Conservation (phyloP, 2,113 vertebrate genomes). For the Clarias batrachus region DNA sequence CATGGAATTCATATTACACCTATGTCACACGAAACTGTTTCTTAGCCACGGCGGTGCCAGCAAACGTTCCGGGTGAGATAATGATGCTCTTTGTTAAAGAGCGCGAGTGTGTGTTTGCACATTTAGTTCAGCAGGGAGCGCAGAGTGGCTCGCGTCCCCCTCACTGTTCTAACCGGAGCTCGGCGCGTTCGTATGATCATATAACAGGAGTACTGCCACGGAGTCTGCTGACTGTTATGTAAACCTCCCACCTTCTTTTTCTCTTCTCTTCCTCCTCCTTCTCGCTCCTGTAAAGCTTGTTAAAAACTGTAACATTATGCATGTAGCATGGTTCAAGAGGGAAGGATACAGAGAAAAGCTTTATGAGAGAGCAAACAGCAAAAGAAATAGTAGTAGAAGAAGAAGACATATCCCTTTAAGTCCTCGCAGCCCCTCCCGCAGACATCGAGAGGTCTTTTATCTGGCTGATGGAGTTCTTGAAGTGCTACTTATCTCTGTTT, state of each 20-base stretch:
- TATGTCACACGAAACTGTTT: conserved; percentile 3
- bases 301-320: conserved; percentile 18
- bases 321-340: conserved; percentile 17
- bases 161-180: conserved; percentile 23
- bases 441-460: conserved; percentile 24
- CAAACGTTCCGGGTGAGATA: conserved; percentile 15
- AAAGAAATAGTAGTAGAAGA: background rate
- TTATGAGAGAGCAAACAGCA: background rate
- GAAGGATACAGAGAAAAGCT: background rate
- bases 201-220: conserved; percentile 40
- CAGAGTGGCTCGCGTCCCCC: conserved; percentile 24
- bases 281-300: conserved; percentile 1
- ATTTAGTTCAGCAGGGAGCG: conserved; percentile 33
- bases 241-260: conserved; percentile 56
- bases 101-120: conserved; percentile 41
- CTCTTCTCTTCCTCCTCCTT: conserved; percentile 11
- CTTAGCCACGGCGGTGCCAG: background rate
- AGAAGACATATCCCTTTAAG: conserved; percentile 13
- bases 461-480: background rate
- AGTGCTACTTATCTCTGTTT: conserved; percentile 5
- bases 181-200: conserved; percentile 34
- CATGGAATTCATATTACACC: conserved; percentile 1
- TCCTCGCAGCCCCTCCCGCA: background rate
- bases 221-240: conserved; percentile 48
- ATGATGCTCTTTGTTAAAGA: conserved; percentile 38